These are phyloP conservation scores for Lycaena phlaeas DNA, from an alignment of 2,888 invertebrate species.

Conservation along the genomic window DNA sequence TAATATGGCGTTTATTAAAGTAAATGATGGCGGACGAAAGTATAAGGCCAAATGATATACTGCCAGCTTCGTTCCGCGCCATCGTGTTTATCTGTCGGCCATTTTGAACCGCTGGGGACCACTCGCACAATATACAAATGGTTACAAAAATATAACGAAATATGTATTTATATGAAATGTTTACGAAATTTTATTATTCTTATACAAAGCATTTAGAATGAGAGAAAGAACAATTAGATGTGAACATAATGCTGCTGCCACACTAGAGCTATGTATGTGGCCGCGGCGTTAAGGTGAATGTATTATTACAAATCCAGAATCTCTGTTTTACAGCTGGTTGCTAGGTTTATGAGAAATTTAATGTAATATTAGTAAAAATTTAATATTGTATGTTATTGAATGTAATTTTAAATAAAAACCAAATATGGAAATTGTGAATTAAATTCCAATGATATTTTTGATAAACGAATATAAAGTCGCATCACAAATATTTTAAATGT, in stretches of 20 bases:
- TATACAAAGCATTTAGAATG: too few relatives aligned
- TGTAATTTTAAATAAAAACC: constrained; percentile 4
- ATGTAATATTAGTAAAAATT: neutral
- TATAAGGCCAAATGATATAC: too few relatives aligned
- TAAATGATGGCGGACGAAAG: too few relatives aligned
- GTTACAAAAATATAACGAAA: neutral
- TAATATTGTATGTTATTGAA: constrained; percentile 4
- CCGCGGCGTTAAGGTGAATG: too few relatives aligned
- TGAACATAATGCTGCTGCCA: neutral
- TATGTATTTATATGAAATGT: neutral
- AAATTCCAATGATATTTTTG: constrained; percentile 4
- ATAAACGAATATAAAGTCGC: constrained; percentile 2
- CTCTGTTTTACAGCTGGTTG: constrained; percentile 6
- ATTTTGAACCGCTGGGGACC: neutral
- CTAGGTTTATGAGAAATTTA: neutral
- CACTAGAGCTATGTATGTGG: neutral
- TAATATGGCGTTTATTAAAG: too few relatives aligned
- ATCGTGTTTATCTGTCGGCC: too few relatives aligned
- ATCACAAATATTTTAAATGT: neutral
- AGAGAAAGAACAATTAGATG: too few relatives aligned
- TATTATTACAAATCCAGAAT: constrained; percentile 1
- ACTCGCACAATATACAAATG: constrained; percentile 3
- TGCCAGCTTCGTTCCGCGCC: too few relatives aligned
- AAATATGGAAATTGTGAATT: neutral
- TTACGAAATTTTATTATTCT: neutral